Evolutionary conservation across 2,888 invertebrate genomes (phyloP), one percentile per base, ranked within the genome.

Genomic region (Cataglyphis altisquamis): DNA sequence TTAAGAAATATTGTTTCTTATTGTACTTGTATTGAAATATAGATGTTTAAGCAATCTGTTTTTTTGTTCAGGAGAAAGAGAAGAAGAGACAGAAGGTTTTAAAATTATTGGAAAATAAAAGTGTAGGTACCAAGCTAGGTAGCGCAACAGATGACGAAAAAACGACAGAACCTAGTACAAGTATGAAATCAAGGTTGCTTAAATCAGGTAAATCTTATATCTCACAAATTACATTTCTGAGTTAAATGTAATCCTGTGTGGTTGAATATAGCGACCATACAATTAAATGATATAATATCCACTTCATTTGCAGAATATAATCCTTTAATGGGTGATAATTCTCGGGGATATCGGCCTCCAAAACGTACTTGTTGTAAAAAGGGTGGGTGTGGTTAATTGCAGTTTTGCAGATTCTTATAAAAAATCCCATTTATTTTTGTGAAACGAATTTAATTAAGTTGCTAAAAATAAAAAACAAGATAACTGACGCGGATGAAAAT

Each of bases 351-450:
- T 84, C 90, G 93, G 60, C 94, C 95, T 21, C 93, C 94, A 0
- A 94, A 94, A 83, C 93, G 94, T 66, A 93, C 92, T 48, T 92
- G 93, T 48, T 95, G 95, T 82, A 88, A 92, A 39, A 93, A 93
- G 84, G 93, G 94, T 18, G 92, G 94, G 52, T 95, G 95, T 67
- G 94, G 94, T 82, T 94, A 92, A 92, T 84, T 66, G 12, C 6
- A 45, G 36, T 62, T 62, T 25, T 45, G 12, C 21, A 18, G 10
- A 36, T 25, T 60, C 18, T 39, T 21, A 36, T 21, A 32, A 57
- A 15, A 68, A 70, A n/a, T 1, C 1, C 3, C 25, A 66, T 36
- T 62, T 25, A 55, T 29, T 80, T 32, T 45, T 78, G 0, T 25
- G 2, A 78, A 10, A 18, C 3, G 4, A 32, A 70, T 10, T 41